phyloP scores from a whole-genome alignment of 2,888 invertebrate genomes.

The Dioctria linearis region DNA sequence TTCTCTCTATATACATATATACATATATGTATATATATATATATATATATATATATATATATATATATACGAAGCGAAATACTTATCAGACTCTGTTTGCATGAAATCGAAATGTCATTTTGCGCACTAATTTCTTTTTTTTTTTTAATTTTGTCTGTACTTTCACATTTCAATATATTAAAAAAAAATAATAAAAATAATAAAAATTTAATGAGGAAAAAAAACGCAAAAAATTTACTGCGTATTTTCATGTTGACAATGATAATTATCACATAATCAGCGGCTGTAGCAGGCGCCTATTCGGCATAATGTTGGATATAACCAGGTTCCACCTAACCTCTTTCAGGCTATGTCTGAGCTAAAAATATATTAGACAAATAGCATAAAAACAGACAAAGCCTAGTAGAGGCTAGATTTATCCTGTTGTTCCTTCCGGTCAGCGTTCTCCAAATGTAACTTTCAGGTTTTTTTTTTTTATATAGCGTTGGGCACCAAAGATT shows the following conservation, averaged over 20 bases:
- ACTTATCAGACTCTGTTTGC: background rate
- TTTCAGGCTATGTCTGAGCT: slow-evolving; percentile 76
- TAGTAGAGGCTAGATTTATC: slow-evolving; percentile 76
- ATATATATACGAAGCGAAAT: background rate
- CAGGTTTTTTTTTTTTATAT: background rate
- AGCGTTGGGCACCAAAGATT: no score
- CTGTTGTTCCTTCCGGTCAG: slow-evolving; percentile 59
- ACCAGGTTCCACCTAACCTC: slow-evolving; percentile 75
- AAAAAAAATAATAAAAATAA: no score
- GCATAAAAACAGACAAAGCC: slow-evolving; percentile 74
- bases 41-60: no score
- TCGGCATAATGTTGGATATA: slow-evolving; percentile 58
- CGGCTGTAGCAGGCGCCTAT: background rate
- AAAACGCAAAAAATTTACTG: slow-evolving; percentile 4
- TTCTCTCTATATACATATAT: background rate
- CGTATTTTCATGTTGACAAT: background rate
- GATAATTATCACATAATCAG: slow-evolving; percentile 1
- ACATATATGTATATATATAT: no score
- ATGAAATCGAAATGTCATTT: background rate
- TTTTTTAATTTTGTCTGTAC: background rate
- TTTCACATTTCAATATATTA: background rate
- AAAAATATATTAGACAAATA: slow-evolving; percentile 22
- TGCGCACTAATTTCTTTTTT: background rate
- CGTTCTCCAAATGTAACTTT: no score
- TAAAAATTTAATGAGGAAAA: no score